Base-by-base conservation (phyloP, 2,113 vertebrate genomes). In the Xiphophorus maculatus region DNA sequence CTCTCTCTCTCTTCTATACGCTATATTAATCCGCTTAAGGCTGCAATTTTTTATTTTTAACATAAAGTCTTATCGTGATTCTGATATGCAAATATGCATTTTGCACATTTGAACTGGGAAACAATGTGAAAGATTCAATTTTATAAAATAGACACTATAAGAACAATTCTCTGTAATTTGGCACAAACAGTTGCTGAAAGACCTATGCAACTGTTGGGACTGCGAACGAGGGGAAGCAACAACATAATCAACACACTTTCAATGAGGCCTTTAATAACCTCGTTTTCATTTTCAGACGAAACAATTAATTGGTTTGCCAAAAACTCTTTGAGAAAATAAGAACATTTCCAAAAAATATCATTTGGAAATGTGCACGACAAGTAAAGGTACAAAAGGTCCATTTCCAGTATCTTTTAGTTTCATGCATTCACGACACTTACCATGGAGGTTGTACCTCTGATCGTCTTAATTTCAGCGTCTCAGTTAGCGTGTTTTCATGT, bases 371-470 rank as follows among this genome's bases (percentile, higher is more conserved):
- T 51, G 28, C 1, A 17, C 9, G 14, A 32, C 30, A 37, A 40
- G 22, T 14, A 15, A 6, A 68, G 33, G 11, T 44, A 32, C 33
- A 70, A 28, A 69, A 48, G 73, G 66, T 60, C 69, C 66, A 73
- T 89, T 80, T 64, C 35, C 66, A 71, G 29, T 48, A 15, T 62
- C 81, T 67, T 76, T 67, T 76, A 87, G 88, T 87, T 81, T 88
- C 87, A 87, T 87, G 86, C 40, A 90, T 63, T 83, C 77, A 72
- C 82, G 70, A 87, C 77, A 72, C 82, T 84, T 78, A 44, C 62
- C 66, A 67, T 25, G 58, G 66, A 78, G 63, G 60, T 77, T 77
- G 65, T 42, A 63, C n/a, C 40, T 83, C 12, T 80, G 69, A 77
- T 91, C 63, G 54, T 81, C 62, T 76, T 10, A 63, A 70, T 60